phyloP scores from a whole-genome alignment of 2,797 vertebrate genomes.

The Smutsia gigantea region DNA sequence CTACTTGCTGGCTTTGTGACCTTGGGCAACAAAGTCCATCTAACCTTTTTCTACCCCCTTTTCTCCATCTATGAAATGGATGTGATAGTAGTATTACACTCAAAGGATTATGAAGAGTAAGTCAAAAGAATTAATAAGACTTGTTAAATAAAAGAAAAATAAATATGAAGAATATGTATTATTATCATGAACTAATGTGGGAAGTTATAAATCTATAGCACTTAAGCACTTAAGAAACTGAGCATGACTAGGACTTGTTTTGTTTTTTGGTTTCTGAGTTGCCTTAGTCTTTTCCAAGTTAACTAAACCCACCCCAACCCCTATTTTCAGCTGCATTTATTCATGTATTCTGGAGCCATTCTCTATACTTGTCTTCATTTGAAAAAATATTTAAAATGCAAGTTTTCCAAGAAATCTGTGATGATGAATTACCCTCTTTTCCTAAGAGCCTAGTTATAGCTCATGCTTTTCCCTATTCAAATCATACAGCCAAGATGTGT shows the following conservation, averaged over 20 bases:
- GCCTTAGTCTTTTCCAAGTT: background rate
- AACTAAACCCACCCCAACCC: background rate
- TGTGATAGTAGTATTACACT: background rate
- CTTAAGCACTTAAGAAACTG: background rate
- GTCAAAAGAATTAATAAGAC: background rate
- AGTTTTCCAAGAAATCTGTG: background rate
- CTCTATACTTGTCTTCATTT: conserved; percentile 18
- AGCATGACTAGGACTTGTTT: background rate
- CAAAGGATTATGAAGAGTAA: background rate
- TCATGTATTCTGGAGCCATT: background rate
- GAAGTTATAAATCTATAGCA: background rate
- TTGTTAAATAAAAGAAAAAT: conserved; percentile 7
- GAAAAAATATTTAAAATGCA: background rate
- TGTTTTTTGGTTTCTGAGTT: background rate
- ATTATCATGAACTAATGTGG: background rate
- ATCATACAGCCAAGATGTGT: background rate
- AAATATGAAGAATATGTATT: background rate
- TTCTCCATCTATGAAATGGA: background rate
- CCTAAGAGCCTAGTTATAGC: background rate
- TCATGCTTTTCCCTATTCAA: conserved; percentile 6
- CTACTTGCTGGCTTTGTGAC: background rate
- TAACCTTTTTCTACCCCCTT: background rate
- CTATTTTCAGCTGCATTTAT: background rate
- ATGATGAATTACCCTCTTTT: conserved; percentile 30
- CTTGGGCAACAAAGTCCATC: background rate